Evolutionary conservation across 2,888 invertebrate genomes (phyloP), one percentile per base, ranked within the genome.

Genomic region (Diplazon laetatorius): DNA sequence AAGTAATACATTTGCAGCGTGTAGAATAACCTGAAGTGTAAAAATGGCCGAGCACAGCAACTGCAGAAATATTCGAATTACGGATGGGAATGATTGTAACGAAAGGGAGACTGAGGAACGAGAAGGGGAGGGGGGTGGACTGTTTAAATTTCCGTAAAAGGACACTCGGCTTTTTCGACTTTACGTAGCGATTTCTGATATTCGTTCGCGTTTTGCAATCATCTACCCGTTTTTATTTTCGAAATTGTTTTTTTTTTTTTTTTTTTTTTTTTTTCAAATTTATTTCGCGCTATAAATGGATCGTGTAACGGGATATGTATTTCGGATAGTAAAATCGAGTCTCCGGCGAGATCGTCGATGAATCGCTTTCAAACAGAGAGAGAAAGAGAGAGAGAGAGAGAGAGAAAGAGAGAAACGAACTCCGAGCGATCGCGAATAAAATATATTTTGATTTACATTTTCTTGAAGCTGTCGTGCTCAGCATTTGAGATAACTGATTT

Each of bases 1-100:
- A 83, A 84, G 83, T 87, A 84, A 86, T 86, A 87, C 85, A 85
- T 83, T 84, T 80, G 83, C 84, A 85, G 87, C 85, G 82, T 84
- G 83, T 83, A 84, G 81, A 82, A 82, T 85, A 84, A 81, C 78
- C 75, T 80, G 77, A 80, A 83, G 82, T 85, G 82, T 77, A 82
- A 65, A 76, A 82, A 77, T 30, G 82, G 81, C 79, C 76, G 80
- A 84, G 82, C 83, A 85, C 76, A 85, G 83, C 87, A 86, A 82
- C 86, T 86, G 86, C 84, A 84, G 83, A 39, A 81, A 78, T 78
- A 66, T 44, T 42, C 52, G 46, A 12, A 6, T n/a, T 20, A 25
- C 60, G 22, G 35, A 44, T 39, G 57, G 46, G 39, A 57, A 42
- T 44, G 5, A 63, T 63, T 63, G 55, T 39, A 39, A 6, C 20